Conservation (phyloP, 2,888 invertebrate genomes). For the Aspidiotus rigidus region DNA sequence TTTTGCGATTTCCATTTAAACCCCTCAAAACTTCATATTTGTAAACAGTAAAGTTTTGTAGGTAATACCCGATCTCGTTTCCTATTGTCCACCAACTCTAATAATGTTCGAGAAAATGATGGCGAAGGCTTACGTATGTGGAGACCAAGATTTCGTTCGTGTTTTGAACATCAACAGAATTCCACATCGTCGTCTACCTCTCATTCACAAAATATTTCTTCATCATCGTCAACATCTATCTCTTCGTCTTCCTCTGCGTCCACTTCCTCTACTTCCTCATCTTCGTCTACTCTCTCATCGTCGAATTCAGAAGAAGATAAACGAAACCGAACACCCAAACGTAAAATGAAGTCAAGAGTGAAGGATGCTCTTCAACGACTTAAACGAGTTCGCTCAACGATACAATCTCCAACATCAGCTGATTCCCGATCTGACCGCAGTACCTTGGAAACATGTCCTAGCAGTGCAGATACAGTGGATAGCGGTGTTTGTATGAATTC, state of each 20-base stretch:
- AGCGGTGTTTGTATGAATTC: slow-evolving; percentile 24
- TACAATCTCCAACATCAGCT: background rate
- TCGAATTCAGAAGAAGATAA: slow-evolving; percentile 5
- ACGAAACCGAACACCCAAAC: slow-evolving; percentile 9
- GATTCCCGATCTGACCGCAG: slow-evolving; percentile 5
- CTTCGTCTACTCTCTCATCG: background rate
- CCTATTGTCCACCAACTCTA: no score
- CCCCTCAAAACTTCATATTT: no score
- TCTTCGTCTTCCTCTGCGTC: background rate
- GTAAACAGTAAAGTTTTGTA: no score
- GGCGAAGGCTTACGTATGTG: no score
- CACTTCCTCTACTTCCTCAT: background rate
- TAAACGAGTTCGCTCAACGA: slow-evolving; percentile 17
- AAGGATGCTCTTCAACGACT: slow-evolving; percentile 12
- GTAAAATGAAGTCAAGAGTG: slow-evolving; percentile 7
- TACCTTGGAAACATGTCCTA: background rate
- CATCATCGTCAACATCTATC: slow-evolving; percentile 5
- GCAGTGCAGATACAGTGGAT: slow-evolving; percentile 21
- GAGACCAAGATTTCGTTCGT: no score
- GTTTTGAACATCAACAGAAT: no score
- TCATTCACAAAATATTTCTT: background rate
- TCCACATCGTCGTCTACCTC: background rate
- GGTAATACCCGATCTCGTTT: no score
- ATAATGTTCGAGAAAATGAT: no score
- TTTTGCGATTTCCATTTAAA: no score